Evolutionary conservation across 2,797 vertebrate genomes (phyloP), one percentile per base, ranked within the genome.

Genomic region (Mionectes olivaceus): DNA sequence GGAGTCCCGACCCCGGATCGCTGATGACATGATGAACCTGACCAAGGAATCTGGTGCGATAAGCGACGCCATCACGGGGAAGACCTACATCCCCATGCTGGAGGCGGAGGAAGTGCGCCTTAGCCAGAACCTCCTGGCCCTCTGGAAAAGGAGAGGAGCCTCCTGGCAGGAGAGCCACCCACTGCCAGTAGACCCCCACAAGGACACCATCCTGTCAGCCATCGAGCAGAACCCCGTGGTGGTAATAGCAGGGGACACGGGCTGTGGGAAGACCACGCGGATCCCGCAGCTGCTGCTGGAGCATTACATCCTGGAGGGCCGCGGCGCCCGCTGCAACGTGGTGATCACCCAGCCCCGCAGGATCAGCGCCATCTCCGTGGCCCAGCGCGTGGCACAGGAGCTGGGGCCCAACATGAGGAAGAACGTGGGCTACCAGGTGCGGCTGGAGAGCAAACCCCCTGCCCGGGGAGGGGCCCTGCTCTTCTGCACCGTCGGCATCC

Each of bases 261-360:
- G 99, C 47, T 99, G 99, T 1, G 99, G 99, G 33, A 99, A 99
- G 76, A 99, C 99, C 13, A 99, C 99, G 0, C 98, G 99, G 18
- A 99, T 99, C 94, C 99, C 99, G 1, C 99, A 99, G 93, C 98
- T 99, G 82, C 97, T 99, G 83, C 96, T 99, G 96, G 99, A 99
- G 88, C 98, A 98, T 21, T 90, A 97, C 1, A 98, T 99, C 83
- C 97, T 97, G 37, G 97, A 94, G 12, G 98, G 99, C 1, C 94
- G 97, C 0, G 99, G 99, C 0, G 98, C 99, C 0, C 93, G 97
- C 79, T 99, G 99, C 97, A 99, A 99, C 49, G 95, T 99, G 69
- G 96, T 99, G 63, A 98, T 99, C 96, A 99, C 99, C 0, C 99
- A 99, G 93, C 99, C 99, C 0, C 98, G 99, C 7, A 97, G 99